Conservation (phyloP, 2,113 vertebrate species). For the Rallus limicola region DNA sequence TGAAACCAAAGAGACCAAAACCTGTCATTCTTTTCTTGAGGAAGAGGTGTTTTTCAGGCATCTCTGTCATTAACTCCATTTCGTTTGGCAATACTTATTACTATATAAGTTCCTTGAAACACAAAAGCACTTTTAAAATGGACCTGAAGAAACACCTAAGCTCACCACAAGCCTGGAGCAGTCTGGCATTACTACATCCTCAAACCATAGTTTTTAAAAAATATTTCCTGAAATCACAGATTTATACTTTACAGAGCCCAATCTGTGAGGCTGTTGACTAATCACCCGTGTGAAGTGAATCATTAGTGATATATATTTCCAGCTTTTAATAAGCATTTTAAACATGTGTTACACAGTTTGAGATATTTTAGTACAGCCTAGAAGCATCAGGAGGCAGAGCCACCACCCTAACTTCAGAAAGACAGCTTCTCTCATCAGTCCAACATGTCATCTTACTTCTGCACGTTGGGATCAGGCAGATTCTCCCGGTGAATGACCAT, state of each 20-base stretch:
- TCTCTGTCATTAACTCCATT: neutral
- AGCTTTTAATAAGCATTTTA: neutral
- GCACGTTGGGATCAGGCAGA: slow-evolving; percentile 94
- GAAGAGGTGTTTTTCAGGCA: neutral
- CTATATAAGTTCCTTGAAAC: neutral
- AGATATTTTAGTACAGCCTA: neutral
- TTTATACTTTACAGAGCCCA: neutral
- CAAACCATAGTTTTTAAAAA: neutral
- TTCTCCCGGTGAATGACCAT: slow-evolving; percentile 98
- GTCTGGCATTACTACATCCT: neutral
- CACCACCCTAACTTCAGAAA: neutral
- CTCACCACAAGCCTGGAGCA: neutral
- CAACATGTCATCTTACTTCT: slow-evolving; percentile 83
- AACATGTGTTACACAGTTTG: neutral
- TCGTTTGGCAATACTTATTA: neutral
- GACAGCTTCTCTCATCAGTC: neutral
- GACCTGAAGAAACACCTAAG: neutral
- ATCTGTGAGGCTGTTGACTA: neutral
- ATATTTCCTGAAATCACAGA: neutral
- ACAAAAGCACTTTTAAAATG: neutral
- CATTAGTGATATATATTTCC: neutral
- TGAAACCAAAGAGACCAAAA: slow-evolving; percentile 62
- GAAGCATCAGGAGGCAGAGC: neutral
- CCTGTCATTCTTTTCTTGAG: neutral
- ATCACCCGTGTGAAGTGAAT: neutral